A percentile compares a stretch with the other conserved stretches of the same genome.
These are phyloP conservation scores for Peromyscus leucopus DNA, from an alignment of 2,113 vertebrate species.

Conservation along the genomic window DNA sequence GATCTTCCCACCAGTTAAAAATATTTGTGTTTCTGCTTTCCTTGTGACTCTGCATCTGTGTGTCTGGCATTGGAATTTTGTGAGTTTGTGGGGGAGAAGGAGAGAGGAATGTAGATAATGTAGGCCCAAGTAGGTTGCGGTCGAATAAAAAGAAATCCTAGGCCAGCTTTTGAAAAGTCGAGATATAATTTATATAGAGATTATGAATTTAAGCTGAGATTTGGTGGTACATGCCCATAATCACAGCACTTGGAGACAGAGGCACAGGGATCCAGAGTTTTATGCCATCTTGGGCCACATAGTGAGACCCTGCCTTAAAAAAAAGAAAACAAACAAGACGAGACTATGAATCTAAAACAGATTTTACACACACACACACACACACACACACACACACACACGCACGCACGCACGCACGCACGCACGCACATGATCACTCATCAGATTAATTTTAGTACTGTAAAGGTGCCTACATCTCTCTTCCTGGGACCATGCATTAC, in stretches of 20 bases:
- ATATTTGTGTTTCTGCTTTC: constrained; percentile 67
- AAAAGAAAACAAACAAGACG: neutral
- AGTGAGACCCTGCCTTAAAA: neutral
- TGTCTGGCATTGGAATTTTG: constrained; percentile 66
- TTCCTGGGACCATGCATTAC: neutral
- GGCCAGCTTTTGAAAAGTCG: neutral
- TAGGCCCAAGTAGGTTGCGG: neutral
- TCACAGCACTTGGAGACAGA: neutral
- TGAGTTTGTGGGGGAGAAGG: constrained; percentile 54
- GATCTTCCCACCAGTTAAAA: constrained; percentile 26
- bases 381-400: neutral
- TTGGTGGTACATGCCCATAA: neutral
- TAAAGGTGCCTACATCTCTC: neutral
- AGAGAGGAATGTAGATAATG: constrained; percentile 15
- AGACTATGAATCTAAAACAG: neutral
- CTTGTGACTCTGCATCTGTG: neutral
- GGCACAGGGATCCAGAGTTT: no score
- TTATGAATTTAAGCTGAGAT: neutral
- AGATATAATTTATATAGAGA: neutral
- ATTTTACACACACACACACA: neutral
- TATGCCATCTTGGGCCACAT: neutral
- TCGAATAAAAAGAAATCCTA: neutral
- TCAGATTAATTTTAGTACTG: neutral
- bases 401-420: neutral
- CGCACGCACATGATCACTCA: neutral